Percentiles rank a stretch among this genome's conserved stretches.
These are phyloP conservation scores for Copsychus sechellarum DNA, from an alignment of 2,113 vertebrate genomes.

Conservation along the genomic window DNA sequence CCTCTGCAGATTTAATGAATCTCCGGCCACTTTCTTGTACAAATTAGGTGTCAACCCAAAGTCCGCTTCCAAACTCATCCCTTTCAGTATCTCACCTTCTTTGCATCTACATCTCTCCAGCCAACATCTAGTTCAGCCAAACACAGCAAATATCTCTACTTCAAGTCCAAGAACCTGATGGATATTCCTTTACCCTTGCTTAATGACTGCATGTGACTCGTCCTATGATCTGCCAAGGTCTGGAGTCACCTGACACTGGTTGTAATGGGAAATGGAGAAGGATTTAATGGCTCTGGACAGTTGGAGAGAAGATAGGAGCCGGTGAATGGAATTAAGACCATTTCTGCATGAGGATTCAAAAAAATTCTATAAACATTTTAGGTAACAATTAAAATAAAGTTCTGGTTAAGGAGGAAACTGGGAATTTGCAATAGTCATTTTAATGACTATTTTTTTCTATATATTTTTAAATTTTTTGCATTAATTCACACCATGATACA, in stretches of 20 bases:
- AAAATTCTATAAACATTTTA: not conserved
- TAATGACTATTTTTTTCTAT: not conserved
- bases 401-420: not conserved
- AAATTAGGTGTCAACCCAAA: not conserved
- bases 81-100: not conserved
- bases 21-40: not conserved
- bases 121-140: not conserved
- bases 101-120: not conserved
- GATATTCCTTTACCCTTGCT: not conserved
- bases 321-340: not conserved
- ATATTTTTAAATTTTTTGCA: not conserved
- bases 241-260: not conserved
- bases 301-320: not conserved
- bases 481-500: not conserved
- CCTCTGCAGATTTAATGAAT: not conserved
- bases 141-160: not conserved
- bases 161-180: not conserved
- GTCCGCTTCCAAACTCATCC: not conserved
- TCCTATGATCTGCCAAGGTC: not conserved
- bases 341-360: not conserved
- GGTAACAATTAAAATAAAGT: not conserved
- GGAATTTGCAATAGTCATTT: not conserved
- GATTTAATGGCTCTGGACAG: not conserved
- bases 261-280: not conserved
- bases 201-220: accelerated